phyloP scores from a whole-genome alignment of 2,113 vertebrate genomes.

The Mesoclemmys tuberculata region DNA sequence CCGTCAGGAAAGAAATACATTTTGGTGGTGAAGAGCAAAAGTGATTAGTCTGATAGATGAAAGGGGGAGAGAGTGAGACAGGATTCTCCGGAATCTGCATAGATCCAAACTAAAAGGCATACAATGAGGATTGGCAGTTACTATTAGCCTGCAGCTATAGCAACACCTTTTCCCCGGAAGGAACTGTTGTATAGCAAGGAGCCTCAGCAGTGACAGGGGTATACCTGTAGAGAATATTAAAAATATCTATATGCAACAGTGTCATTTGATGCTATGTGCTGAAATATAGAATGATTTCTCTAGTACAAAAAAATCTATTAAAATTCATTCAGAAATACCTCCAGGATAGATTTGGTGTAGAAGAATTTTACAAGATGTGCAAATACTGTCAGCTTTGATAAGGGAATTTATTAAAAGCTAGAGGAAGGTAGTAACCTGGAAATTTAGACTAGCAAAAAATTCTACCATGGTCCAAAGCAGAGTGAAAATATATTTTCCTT shows the following conservation, averaged over 20 bases:
- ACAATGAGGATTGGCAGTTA: constrained; percentile 52
- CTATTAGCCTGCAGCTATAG: constrained; percentile 70
- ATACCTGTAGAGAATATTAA: constrained; percentile 65
- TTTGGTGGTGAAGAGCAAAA: neutral
- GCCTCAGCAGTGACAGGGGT: constrained; percentile 42
- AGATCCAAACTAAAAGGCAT: constrained; percentile 26
- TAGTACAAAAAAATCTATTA: constrained; percentile 52
- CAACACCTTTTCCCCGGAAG: constrained; percentile 64
- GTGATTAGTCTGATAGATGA: constrained; percentile 27
- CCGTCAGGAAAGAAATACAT: neutral
- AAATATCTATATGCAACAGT: constrained; percentile 31
- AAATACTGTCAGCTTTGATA: constrained; percentile 68
- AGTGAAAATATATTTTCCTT: constrained; percentile 15
- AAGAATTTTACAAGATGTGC: constrained; percentile 66
- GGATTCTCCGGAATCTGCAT: neutral
- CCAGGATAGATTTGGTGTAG: constrained; percentile 57
- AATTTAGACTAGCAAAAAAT: constrained; percentile 39
- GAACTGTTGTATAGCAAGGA: constrained; percentile 66
- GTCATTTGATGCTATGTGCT: constrained; percentile 41
- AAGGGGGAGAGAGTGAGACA: constrained; percentile 3
- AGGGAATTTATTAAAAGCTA: constrained; percentile 58
- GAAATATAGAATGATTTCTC: constrained; percentile 61
- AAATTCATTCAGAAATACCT: constrained; percentile 66
- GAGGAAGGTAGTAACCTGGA: constrained; percentile 31
- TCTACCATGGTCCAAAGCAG: neutral